Conservation (phyloP, 2,797 vertebrate genomes). For the Hirundo rustica region DNA sequence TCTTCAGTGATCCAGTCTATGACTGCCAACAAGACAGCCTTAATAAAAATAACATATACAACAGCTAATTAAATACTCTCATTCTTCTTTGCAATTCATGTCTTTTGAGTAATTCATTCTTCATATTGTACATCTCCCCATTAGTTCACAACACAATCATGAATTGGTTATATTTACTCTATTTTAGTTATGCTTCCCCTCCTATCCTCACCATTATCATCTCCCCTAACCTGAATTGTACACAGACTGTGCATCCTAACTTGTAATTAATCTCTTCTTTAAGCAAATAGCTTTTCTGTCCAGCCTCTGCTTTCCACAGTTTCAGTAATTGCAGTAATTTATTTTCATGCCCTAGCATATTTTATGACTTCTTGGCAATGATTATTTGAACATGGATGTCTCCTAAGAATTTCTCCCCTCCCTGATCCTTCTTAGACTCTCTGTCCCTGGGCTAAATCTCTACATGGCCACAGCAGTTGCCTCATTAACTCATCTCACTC, state of each 20-base stretch:
- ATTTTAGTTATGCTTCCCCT: background rate
- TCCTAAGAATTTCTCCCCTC: background rate
- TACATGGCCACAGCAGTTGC: background rate
- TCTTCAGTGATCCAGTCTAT: background rate
- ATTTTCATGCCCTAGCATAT: slow-evolving; percentile 27
- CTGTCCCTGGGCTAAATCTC: slow-evolving; percentile 10
- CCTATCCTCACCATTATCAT: background rate
- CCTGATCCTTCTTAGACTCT: background rate
- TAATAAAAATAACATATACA: background rate
- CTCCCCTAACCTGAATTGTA: background rate
- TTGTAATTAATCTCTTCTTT: slow-evolving; percentile 24
- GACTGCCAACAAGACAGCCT: background rate
- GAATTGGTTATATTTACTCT: background rate
- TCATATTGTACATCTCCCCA: background rate
- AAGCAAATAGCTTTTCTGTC: background rate
- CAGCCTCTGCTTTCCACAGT: background rate
- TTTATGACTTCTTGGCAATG: slow-evolving; percentile 33
- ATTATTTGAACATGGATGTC: background rate
- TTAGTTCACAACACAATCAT: background rate
- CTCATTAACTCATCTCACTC: slow-evolving; percentile 30
- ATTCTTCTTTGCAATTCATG: background rate
- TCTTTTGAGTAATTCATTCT: background rate
- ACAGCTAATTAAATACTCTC: background rate
- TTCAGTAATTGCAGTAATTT: slow-evolving; percentile 20
- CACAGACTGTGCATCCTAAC: background rate